These are phyloP conservation scores for Propithecus deckenii DNA, from an alignment of 2,797 vertebrate species.

Conservation along the genomic window DNA sequence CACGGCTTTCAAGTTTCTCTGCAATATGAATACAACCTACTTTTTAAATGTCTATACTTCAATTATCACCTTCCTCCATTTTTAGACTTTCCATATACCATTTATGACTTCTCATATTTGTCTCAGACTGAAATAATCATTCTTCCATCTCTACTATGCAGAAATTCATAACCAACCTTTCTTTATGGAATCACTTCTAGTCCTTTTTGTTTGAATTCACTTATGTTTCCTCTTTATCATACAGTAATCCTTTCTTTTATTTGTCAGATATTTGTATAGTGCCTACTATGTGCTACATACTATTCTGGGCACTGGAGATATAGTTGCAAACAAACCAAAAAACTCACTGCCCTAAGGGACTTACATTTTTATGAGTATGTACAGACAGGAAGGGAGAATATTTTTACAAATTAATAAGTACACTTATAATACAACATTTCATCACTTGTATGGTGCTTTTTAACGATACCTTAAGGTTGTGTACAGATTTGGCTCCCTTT, in stretches of 20 bases:
- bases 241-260: not conserved
- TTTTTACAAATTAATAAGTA: not conserved
- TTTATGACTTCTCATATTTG: not conserved
- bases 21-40: not conserved
- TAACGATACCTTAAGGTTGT: not conserved
- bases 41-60: not conserved
- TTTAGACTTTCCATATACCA: not conserved
- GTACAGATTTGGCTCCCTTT: not conserved
- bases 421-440: not conserved
- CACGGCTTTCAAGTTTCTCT: not conserved
- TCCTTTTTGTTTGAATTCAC: not conserved
- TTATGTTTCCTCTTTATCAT: not conserved
- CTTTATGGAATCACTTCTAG: not conserved
- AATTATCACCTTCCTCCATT: not conserved
- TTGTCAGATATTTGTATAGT: not conserved
- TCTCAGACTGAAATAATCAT: not conserved
- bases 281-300: not conserved
- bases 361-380: not conserved
- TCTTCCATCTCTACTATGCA: not conserved
- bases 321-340: not conserved
- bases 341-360: rapidly evolving
- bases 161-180: not conserved
- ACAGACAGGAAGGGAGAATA: not conserved
- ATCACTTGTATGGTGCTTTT: not conserved
- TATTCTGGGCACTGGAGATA: not conserved